These are phyloP conservation scores for Astreopora myriophthalma DNA, from an alignment of 64 coral and sea anemone species.

Conservation along the genomic window DNA sequence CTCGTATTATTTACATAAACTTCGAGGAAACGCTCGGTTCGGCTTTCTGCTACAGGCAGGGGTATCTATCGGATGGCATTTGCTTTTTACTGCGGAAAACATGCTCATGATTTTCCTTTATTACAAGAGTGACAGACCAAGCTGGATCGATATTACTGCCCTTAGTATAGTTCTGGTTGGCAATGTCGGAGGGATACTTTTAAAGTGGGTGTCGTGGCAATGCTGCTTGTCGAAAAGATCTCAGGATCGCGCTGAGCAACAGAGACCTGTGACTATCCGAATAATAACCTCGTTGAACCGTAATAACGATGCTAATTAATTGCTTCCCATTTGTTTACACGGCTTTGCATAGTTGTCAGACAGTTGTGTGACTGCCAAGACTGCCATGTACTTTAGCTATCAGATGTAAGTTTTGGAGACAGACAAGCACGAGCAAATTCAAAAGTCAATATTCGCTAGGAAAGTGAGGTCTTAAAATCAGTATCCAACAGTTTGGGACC, in stretches of 20 bases:
- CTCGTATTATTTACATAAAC: slow-evolving; percentile 10
- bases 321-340: not conserved
- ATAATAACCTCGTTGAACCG: not conserved
- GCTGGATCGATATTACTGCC: not conserved
- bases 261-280: not conserved
- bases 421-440: too few species aligned
- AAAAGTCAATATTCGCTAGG: too few species aligned
- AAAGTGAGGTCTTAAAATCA: too few species aligned
- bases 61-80: not conserved
- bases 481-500: too few species aligned
- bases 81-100: slow-evolving; percentile 15
- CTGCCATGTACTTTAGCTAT: too few species aligned
- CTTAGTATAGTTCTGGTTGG: not conserved
- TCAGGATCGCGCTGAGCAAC: too few species aligned
- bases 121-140: not conserved
- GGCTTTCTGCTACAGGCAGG: not conserved
- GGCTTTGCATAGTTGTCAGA: too few species aligned
- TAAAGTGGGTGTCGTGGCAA: not conserved
- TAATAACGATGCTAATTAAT: not conserved
- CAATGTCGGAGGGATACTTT: not conserved
- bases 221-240: not conserved
- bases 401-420: too few species aligned
- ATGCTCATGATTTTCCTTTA: not conserved
- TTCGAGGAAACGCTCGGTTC: not conserved
- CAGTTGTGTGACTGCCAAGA: too few species aligned